These are phyloP conservation scores for Urechis unicinctus DNA, from an alignment of 2,888 invertebrate genomes.

Conservation along the genomic window DNA sequence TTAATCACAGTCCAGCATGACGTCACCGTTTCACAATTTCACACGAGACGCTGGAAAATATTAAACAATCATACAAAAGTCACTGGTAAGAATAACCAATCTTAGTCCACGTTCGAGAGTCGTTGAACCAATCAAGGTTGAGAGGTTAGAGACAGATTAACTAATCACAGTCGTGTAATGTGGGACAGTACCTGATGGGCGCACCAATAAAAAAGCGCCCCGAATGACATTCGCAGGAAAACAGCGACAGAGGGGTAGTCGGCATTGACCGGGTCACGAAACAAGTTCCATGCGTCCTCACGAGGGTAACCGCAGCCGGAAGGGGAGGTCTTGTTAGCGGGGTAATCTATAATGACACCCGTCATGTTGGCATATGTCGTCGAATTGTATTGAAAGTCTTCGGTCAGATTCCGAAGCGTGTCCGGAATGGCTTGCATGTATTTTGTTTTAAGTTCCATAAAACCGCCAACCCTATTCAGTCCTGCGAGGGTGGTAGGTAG, in stretches of 20 bases:
- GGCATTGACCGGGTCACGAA: constrained; percentile 34
- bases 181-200: constrained; percentile 42
- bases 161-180: too few species aligned
- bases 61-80: too few species aligned
- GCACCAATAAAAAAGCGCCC: constrained; percentile 47
- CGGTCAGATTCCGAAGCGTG: too few species aligned
- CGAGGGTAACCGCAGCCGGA: constrained; percentile 38
- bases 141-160: too few species aligned
- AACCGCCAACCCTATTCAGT: constrained; percentile 37
- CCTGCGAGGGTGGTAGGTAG: too few species aligned
- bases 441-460: constrained; percentile 25
- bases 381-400: too few species aligned
- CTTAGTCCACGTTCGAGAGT: too few species aligned
- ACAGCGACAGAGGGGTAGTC: constrained; percentile 46
- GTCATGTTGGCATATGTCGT: not conserved
- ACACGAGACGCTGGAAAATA: too few species aligned
- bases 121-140: too few species aligned
- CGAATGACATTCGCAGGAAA: constrained; percentile 35
- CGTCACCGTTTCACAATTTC: too few species aligned
- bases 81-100: too few species aligned
- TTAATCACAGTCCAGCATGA: too few species aligned
- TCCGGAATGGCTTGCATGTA: constrained; percentile 36
- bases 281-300: constrained; percentile 37
- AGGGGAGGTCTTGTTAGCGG: constrained; percentile 16
- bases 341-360: not conserved